Base-by-base conservation (phyloP, 2,797 vertebrate genomes). In the Brachyrhaphis roseni region DNA sequence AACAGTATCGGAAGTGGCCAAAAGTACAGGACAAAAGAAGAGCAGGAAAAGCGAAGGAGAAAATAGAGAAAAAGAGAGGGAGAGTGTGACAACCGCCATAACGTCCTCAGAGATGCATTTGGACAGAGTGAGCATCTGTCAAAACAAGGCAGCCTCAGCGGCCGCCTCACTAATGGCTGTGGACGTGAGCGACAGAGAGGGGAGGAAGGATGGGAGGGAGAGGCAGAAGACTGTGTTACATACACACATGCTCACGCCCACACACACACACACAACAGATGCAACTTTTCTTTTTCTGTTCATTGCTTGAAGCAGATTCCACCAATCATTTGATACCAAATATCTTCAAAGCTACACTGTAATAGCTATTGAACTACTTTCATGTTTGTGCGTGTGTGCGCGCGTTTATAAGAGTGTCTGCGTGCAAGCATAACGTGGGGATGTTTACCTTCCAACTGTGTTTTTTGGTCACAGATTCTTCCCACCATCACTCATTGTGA, bases 111-210 rank as follows among this genome's bases (percentile, higher is more conserved):
- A 96, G 94, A 95, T 95, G 93, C 94, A 93, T 94, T 95, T 94
- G 94, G 95, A 96, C 95, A 94, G 94, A 95, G 94, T 90, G 94
- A 95, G 94, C 93, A 95, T 95, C 95, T 95, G 95, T 96, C 95
- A 96, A 95, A 95, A 95, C 93, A 94, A 94, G 90, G 91, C 91
- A 94, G 94, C 91, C 93, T 94, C 94, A 91, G 94, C 87, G 89
- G 91, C 93, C 88, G 90, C 92, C 92, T 92, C 87, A 88, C 93
- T 95, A 95, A 95, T 95, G 94, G 94, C 93, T 93, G 82, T 87
- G 88, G 94, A 95, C 93, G 82, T 93, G 91, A 93, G 91, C 85
- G 91, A 90, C 90, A 89, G 89, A 91, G 93, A 85, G 90, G 92
- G 92, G 84, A 90, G 89, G 53, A 84, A 86, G 77, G 86, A 85